Conservation (phyloP, 2,113 vertebrate genomes). For the Macrotis lagotis region DNA sequence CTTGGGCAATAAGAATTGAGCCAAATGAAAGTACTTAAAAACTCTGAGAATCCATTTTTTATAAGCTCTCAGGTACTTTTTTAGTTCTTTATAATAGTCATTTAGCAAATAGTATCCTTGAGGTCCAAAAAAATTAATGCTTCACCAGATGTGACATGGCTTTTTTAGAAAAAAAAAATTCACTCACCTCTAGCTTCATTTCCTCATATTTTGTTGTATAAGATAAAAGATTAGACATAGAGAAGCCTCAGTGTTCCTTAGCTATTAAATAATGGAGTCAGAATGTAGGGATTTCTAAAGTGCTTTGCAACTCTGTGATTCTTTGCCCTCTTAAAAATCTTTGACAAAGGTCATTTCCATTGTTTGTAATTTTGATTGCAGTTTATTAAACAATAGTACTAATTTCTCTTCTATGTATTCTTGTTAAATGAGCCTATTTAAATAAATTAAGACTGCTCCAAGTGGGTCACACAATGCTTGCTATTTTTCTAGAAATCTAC, state of each 20-base stretch:
- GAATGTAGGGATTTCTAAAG: background rate
- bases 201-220: background rate
- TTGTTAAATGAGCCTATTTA: conserved; percentile 40
- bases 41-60: background rate
- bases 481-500: background rate
- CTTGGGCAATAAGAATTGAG: background rate
- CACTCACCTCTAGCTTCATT: background rate
- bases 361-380: conserved; percentile 30
- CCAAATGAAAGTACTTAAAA: background rate
- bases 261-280: background rate
- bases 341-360: background rate
- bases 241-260: background rate
- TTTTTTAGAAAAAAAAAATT: background rate
- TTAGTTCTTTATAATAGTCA: background rate
- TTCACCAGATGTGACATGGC: background rate
- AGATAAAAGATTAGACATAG: background rate
- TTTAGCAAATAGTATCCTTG: background rate
- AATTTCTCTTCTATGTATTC: conserved; percentile 36
- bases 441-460: conserved; percentile 35
- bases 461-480: background rate
- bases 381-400: conserved; percentile 27
- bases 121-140: background rate
- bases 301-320: background rate
- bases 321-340: background rate
- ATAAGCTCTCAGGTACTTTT: background rate